Conservation (phyloP, 1,140 invertebrate genomes). For the Danaus plexippus region DNA sequence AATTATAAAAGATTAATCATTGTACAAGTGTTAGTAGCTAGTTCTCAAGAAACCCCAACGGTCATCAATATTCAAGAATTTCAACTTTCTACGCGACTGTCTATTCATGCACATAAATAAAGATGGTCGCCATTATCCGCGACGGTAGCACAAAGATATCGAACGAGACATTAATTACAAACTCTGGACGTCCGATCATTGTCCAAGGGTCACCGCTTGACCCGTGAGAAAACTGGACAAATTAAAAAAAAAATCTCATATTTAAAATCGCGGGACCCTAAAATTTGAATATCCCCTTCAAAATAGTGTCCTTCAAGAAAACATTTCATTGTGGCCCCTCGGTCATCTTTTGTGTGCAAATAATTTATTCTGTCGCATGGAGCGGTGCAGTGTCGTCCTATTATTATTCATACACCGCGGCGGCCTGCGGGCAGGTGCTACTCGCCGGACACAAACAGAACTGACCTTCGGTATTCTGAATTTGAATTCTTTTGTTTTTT, state of each 20-base stretch:
- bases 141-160: conserved; percentile 48
- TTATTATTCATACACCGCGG: conserved; percentile 50
- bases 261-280: conserved; percentile 61
- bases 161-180: conserved; percentile 63
- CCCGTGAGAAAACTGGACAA: conserved; percentile 59
- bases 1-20: conserved; percentile 52
- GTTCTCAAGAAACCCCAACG: conserved; percentile 41
- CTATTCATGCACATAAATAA: conserved; percentile 49
- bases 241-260: conserved; percentile 40
- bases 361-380: conserved; percentile 61
- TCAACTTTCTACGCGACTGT: conserved; percentile 54
- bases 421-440: conserved; percentile 38
- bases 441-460: conserved; percentile 37
- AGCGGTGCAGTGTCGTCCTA: conserved; percentile 39
- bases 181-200: conserved; percentile 48
- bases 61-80: conserved; percentile 65
- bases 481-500: background rate
- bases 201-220: conserved; percentile 64
- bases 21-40: conserved; percentile 40
- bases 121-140: conserved; percentile 53
- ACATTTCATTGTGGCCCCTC: conserved; percentile 48
- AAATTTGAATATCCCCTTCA: conserved; percentile 66
- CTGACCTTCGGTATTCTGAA: conserved; percentile 41
- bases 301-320: conserved; percentile 52
- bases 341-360: conserved; percentile 50